Percentiles rank a stretch among this genome's conserved stretches.
These are phyloP conservation scores for Holotrichia oblita DNA, from an alignment of 1,140 invertebrate species.

Conservation along the genomic window DNA sequence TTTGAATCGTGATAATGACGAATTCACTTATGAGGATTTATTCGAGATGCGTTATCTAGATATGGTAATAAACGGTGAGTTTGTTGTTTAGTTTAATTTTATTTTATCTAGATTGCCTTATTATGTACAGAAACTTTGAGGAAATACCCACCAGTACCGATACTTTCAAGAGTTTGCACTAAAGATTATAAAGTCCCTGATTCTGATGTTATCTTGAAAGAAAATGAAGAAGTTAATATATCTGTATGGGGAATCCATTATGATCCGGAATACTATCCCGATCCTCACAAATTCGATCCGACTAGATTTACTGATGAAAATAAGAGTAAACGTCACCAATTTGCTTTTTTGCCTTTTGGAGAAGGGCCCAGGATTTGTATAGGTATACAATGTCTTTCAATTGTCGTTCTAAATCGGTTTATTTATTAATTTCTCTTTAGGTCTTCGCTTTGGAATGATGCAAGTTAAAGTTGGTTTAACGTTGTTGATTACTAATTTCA, in stretches of 20 bases:
- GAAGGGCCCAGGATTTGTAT: not conserved
- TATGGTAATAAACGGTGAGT: conserved; percentile 59
- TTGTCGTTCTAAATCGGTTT: not conserved
- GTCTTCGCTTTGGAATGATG: not conserved
- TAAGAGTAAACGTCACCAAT: not conserved
- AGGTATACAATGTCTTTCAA: not conserved
- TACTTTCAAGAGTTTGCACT: not conserved
- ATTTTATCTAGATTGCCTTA: too few species aligned
- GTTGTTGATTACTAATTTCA: not conserved
- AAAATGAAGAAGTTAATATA: not conserved
- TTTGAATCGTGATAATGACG: conserved; percentile 60
- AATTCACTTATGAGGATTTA: conserved; percentile 67
- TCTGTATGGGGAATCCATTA: not conserved
- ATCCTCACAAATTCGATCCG: too few species aligned
- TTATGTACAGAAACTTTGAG: not conserved
- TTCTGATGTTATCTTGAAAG: not conserved
- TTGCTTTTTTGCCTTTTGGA: not conserved
- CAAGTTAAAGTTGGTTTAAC: not conserved
- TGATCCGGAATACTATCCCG: not conserved
- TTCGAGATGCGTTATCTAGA: conserved; percentile 62
- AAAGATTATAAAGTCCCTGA: not conserved
- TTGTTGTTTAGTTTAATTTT: too few species aligned
- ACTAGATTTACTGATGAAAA: not conserved
- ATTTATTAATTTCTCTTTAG: not conserved
- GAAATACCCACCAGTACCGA: not conserved